phyloP scores from a whole-genome alignment of 2,888 invertebrate species.

The Boloria selene region DNA sequence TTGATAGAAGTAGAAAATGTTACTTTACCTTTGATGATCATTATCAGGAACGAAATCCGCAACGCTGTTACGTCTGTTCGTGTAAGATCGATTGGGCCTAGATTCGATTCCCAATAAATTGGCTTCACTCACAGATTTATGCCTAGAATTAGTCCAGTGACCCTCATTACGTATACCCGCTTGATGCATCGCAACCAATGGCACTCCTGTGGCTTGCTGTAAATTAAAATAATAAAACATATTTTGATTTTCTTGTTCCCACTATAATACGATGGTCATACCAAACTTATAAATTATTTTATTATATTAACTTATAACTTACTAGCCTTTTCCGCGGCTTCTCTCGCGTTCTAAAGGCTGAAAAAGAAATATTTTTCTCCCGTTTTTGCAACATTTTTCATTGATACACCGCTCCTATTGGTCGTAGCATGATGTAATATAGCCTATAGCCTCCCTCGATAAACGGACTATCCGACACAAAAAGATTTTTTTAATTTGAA shows the following conservation, averaged over 20 bases:
- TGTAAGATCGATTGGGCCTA: constrained; percentile 68
- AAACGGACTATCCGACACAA: too few species aligned
- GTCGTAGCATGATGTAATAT: too few species aligned
- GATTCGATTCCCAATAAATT: constrained; percentile 87
- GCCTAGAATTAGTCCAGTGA: constrained; percentile 69
- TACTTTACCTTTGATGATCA: constrained; percentile 82
- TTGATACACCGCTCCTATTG: too few species aligned
- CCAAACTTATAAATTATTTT: too few species aligned
- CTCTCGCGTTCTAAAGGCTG: too few species aligned
- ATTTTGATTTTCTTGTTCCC: constrained; percentile 16
- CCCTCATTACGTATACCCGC: constrained; percentile 84
- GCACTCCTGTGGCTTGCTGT: constrained; percentile 77
- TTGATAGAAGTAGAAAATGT: too few species aligned
- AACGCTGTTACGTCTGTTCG: constrained; percentile 82
- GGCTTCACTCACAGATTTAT: constrained; percentile 93
- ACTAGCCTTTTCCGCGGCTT: too few species aligned
- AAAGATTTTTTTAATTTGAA: too few species aligned
- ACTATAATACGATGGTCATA: neutral
- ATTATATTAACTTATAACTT: too few species aligned
- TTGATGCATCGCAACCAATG: constrained; percentile 86
- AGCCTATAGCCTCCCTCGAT: too few species aligned
- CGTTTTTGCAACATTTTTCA: too few species aligned
- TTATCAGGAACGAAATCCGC: constrained; percentile 82
- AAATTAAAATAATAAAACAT: constrained; percentile 6
- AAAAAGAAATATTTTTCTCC: too few species aligned